Conservation (phyloP, 2,888 invertebrate genomes). For the Sclerodermus sp. region DNA sequence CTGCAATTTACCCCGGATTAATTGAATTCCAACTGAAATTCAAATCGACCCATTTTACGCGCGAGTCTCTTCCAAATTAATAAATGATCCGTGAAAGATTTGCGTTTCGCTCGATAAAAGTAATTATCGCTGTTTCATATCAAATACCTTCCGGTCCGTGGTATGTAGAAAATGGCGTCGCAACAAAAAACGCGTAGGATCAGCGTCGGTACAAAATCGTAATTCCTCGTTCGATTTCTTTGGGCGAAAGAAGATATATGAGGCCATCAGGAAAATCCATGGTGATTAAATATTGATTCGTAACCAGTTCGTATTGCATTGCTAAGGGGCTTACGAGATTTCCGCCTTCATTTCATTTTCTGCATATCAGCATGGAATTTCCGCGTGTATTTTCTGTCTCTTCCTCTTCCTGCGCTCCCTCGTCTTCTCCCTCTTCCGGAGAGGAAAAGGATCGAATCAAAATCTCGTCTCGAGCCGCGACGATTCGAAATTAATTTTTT, state of each 20-base stretch:
- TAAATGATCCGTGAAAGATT: too few relatives aligned
- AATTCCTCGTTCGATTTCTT: too few relatives aligned
- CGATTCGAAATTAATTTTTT: slow-evolving; percentile 27
- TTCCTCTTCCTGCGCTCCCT: neutral
- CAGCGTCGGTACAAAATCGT: too few relatives aligned
- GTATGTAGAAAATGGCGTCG: too few relatives aligned
- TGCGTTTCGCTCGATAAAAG: too few relatives aligned
- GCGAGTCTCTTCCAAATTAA: too few relatives aligned
- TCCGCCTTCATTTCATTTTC: slow-evolving; percentile 38
- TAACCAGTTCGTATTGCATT: slow-evolving; percentile 29
- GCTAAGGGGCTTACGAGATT: slow-evolving; percentile 38
- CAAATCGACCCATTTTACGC: too few relatives aligned
- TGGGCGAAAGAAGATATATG: neutral
- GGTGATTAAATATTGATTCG: slow-evolving; percentile 46
- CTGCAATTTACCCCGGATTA: too few relatives aligned
- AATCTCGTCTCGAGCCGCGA: slow-evolving; percentile 22
- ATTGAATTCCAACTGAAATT: too few relatives aligned
- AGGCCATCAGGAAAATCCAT: slow-evolving; percentile 18
- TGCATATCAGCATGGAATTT: slow-evolving; percentile 26
- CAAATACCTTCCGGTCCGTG: too few relatives aligned
- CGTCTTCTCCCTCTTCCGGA: neutral
- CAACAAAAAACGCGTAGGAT: too few relatives aligned
- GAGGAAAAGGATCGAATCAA: slow-evolving; percentile 25
- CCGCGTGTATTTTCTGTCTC: slow-evolving; percentile 15
- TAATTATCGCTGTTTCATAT: too few relatives aligned